Evolutionary conservation across 2,113 vertebrate species (phyloP), one percentile per base, ranked within the genome.

Genomic region (Phylloscopus trochiloides): DNA sequence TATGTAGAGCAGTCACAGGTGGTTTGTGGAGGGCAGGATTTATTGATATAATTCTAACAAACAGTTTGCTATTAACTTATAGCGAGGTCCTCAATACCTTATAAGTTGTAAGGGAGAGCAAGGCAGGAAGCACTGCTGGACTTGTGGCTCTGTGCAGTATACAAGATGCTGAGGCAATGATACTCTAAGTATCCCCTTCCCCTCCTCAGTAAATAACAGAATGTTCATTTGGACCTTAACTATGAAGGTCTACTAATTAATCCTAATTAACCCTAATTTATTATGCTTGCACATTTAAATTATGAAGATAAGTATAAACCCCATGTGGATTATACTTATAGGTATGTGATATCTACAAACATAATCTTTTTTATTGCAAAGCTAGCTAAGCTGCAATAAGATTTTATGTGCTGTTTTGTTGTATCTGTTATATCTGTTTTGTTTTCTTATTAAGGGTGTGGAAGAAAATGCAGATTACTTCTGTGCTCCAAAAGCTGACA

Each of bases 1-100:
- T 20, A 9, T 5, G 8, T 31, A 50, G 25, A 70, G 9, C 0
- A 0, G 20, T 43, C 68, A 67, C 8, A 48, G 11, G 13, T 48
- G 14, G 31, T 67, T 51, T 67, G 19, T 62, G 38, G 18, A 58
- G 6, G 20, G 3, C 19, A 51, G 26, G 17, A 10, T 32, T 85
- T 78, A 63, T 79, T 57, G 17, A 20, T 75, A 10, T 25, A 65
- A 58, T 40, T 45, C 28, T 71, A 90, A 20, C 31, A 22, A 25
- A 31, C 16, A 36, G 4, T 67, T 92, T 66, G 7, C 12, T 70
- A 17, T 18, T 70, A 58, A 66, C 5, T 87, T 66, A 14, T 3
- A 74, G 7, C 26, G 65, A 62, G 11, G 19, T 55, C 40, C 45
- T 76, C 48, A n/a, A 28, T 65, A 76, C 22, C 26, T 51, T 14